These are phyloP conservation scores for Tipula confusa DNA, from an alignment of 2,888 invertebrate species.

Conservation along the genomic window DNA sequence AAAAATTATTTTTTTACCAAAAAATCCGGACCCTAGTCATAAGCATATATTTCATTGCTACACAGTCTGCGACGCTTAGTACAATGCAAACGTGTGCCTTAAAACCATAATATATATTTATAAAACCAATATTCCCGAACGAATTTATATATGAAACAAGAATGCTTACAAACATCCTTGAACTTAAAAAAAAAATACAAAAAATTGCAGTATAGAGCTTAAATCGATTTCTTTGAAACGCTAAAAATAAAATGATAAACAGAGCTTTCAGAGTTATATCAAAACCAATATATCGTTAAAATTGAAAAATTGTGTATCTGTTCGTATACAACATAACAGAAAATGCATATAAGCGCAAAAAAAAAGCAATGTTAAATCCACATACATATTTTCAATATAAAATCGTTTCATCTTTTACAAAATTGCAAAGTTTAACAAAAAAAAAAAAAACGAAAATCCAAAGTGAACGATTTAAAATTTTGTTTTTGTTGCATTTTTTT, in stretches of 20 bases:
- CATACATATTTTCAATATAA: neutral
- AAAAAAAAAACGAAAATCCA: neutral
- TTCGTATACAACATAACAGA: neutral
- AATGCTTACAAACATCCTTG: neutral
- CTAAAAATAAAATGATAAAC: neutral
- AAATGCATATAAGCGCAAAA: neutral
- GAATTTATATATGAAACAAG: neutral
- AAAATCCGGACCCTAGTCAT: no score
- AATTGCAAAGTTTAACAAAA: neutral
- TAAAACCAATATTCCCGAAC: neutral
- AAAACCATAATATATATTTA: neutral
- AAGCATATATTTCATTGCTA: no score
- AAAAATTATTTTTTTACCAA: no score
- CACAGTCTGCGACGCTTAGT: no score
- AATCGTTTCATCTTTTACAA: constrained; percentile 1
- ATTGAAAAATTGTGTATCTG: neutral
- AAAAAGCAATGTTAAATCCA: neutral
- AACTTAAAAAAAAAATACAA: neutral
- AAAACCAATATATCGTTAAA: constrained; percentile 12
- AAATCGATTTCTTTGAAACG: constrained; percentile 6
- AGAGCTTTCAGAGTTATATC: neutral
- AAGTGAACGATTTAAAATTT: neutral
- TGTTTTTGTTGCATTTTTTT: neutral
- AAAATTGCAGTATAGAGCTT: neutral
- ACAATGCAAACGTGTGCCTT: neutral